phyloP scores from a whole-genome alignment of 2,113 vertebrate species.

The Onychorhynchus coronatus region DNA sequence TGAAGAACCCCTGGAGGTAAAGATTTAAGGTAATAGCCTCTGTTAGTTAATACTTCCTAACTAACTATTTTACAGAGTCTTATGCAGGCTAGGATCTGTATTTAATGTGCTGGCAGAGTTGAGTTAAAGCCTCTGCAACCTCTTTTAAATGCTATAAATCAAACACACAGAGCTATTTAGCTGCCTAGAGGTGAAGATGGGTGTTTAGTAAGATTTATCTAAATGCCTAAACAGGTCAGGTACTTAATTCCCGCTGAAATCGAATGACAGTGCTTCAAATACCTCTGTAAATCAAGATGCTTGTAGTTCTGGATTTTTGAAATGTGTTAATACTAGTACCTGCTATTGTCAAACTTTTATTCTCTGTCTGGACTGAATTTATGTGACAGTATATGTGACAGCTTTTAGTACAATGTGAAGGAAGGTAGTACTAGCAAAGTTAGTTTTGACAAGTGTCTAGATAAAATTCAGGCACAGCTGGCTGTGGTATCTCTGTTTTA shows the following conservation, averaged over 20 bases:
- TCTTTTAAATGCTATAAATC: slow-evolving; percentile 9
- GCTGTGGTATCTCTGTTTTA: background rate
- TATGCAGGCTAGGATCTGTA: background rate
- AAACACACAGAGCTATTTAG: slow-evolving; percentile 5
- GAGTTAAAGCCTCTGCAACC: background rate
- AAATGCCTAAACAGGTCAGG: slow-evolving; percentile 9
- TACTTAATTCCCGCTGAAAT: background rate
- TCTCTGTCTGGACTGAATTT: background rate
- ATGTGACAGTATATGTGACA: background rate
- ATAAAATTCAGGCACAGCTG: background rate
- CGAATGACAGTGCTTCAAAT: background rate
- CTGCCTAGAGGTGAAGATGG: background rate
- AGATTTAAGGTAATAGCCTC: background rate
- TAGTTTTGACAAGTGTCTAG: background rate
- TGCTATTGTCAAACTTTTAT: background rate
- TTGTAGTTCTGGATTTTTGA: background rate
- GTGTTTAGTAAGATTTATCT: slow-evolving; percentile 38
- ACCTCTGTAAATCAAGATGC: slow-evolving; percentile 5
- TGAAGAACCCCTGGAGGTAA: background rate
- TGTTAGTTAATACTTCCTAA: background rate
- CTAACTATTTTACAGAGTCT: background rate
- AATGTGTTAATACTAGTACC: background rate
- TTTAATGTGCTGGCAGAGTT: background rate
- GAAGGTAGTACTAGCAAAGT: background rate
- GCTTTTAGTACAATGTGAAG: background rate